Evolutionary conservation across 2,113 vertebrate genomes (phyloP).

Genomic region (Murina feae): DNA sequence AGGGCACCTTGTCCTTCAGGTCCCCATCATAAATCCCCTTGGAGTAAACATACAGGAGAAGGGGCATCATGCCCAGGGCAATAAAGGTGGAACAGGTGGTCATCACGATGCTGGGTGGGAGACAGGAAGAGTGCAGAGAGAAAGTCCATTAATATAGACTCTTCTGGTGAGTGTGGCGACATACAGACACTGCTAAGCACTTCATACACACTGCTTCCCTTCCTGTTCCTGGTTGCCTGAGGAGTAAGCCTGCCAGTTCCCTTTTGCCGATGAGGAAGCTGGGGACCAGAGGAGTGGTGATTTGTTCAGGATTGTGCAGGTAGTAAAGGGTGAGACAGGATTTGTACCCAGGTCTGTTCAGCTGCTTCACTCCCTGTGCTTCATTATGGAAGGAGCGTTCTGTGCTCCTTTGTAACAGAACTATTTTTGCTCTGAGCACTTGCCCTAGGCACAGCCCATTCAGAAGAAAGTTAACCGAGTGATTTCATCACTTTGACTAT

Average conservation of each 20-base stretch:
- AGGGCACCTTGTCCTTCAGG: conserved; percentile 84
- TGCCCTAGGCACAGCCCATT: not conserved
- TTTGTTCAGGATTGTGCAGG: not conserved
- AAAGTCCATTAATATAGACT: not conserved
- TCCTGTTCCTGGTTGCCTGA: not conserved
- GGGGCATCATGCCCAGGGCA: conserved; percentile 87
- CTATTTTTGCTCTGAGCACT: not conserved
- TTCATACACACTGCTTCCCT: not conserved
- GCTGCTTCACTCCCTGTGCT: not conserved
- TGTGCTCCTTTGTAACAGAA: not conserved
- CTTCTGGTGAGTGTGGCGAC: not conserved
- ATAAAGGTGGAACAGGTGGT: conserved; percentile 86
- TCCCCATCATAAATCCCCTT: conserved; percentile 76
- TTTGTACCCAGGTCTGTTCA: not conserved
- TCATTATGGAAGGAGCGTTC: not conserved
- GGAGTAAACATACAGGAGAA: conserved; percentile 86
- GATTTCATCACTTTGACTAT: not conserved
- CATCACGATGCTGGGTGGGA: conserved; percentile 85
- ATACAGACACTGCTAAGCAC: not conserved
- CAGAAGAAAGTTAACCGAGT: not conserved
- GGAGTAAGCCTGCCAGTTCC: not conserved
- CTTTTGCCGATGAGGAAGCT: not conserved
- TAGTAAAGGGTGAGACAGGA: not conserved
- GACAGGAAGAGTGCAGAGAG: conserved; percentile 22
- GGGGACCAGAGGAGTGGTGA: not conserved